Evolutionary conservation across 2,888 invertebrate genomes (phyloP), one percentile per base, ranked within the genome.

Genomic region (Cerastoderma edule): DNA sequence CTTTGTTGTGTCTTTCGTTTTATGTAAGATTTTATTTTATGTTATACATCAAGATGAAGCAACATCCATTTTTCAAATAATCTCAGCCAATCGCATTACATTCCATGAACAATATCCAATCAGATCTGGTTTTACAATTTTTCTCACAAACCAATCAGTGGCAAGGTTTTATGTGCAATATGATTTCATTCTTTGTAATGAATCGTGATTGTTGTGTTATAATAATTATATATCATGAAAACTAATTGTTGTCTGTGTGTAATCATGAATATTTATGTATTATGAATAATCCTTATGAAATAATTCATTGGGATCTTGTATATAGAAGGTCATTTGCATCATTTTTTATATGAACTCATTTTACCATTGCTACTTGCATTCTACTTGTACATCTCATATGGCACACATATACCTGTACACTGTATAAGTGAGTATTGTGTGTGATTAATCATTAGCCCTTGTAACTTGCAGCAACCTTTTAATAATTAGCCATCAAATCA

Each of bases 131-230:
- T 60, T 33, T 39, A 60, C 60, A 60, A 56, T 48, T 44, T 65
- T 72, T 67, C 67, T 64, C 53, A 56, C 67, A 27, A 71, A 71
- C 72, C 70, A 54, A 72, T 70, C 77, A 35, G 68, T 64, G 65
- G 64, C 54, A 53, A 71, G 60, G 32, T 64, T 60, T 53, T 54
- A 53, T 71, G 64, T 56, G 53, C 50, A 53, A 69, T 63, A 60
- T 63, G 69, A 60, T 63, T 69, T 60, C 56, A 68, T 68, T 57
- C 44, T 44, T 27, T 53, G 53, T 53, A 67, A 67, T 67, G 53
- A 67, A 50, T 28, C 3, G 67, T 67, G 67, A 56, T 56, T 54
- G 67, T 67, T 67, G 67, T 67, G 56, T 67, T 50, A 56, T 33
- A 56, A 32, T 54, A 67, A 48, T 50, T 30, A 66, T 66, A 66